Conservation (phyloP, 2,888 invertebrate genomes). For the Hydropsyche betteni region DNA sequence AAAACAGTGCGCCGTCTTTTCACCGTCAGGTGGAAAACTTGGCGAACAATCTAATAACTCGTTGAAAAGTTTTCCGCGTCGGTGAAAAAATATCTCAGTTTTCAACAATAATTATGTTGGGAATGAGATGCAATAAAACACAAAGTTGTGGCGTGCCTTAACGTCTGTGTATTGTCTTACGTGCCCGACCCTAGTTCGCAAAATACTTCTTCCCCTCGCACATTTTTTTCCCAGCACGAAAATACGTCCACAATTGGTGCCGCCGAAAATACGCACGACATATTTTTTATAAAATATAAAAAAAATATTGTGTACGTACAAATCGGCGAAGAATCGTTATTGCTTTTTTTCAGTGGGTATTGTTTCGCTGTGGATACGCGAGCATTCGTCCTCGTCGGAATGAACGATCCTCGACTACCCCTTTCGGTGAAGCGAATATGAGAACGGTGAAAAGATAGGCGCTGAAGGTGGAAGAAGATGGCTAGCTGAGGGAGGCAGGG, state of each 20-base stretch:
- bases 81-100: conserved; percentile 49
- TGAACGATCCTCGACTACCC: conserved; percentile 24
- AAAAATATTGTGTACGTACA: background rate
- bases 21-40: conserved; percentile 40
- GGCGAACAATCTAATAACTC: conserved; percentile 45
- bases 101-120: conserved; percentile 51
- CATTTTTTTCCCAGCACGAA: background rate
- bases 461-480: conserved; percentile 30
- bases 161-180: conserved; percentile 50
- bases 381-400: conserved; percentile 14
- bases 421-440: conserved; percentile 19
- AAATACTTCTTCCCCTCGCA: background rate
- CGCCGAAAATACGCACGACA: no score
- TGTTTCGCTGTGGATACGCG: background rate
- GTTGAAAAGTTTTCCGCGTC: conserved; percentile 45
- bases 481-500: conserved; percentile 13
- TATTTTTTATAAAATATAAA: no score
- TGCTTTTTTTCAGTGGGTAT: background rate
- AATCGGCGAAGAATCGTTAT: conserved; percentile 6
- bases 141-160: conserved; percentile 48
- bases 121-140: conserved; percentile 51
- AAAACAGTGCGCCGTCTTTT: background rate
- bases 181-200: conserved; percentile 19
- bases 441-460: conserved; percentile 10
- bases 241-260: background rate